Percentiles rank a stretch among this genome's conserved stretches.
These are phyloP conservation scores for Gobionotothen gibberifrons DNA, from an alignment of 2,797 vertebrate genomes.

Conservation along the genomic window DNA sequence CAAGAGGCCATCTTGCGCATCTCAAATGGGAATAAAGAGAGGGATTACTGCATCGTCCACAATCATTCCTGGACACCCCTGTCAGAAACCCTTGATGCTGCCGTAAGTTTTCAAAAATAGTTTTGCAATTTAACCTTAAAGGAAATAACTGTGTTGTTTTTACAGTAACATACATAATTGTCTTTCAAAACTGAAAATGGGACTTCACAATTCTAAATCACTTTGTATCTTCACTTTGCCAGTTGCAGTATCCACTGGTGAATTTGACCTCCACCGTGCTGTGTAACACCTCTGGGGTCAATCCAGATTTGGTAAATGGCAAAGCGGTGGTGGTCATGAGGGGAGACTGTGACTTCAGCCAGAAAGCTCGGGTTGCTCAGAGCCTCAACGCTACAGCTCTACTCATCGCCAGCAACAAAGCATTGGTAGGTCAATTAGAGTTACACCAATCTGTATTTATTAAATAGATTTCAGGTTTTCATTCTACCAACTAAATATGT, in stretches of 20 bases:
- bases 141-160: neutral
- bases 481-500: neutral
- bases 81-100: conserved; percentile 79
- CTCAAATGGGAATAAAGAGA: conserved; percentile 65
- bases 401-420: conserved; percentile 85
- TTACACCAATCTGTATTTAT: conserved; percentile 4
- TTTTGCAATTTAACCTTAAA: neutral
- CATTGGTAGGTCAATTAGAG: conserved; percentile 70
- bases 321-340: conserved; percentile 89
- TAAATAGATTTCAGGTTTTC: neutral
- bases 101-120: conserved; percentile 83
- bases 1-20: conserved; percentile 89
- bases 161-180: neutral
- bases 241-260: conserved; percentile 82
- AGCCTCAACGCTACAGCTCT: conserved; percentile 83
- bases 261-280: conserved; percentile 85
- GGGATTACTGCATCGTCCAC: conserved; percentile 90
- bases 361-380: conserved; percentile 90
- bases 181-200: neutral
- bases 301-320: conserved; percentile 69
- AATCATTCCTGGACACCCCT: conserved; percentile 87
- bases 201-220: neutral
- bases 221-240: conserved; percentile 29
- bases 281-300: conserved; percentile 83
- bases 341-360: conserved; percentile 86